Evolutionary conservation across 2,113 vertebrate genomes (phyloP), one percentile per base, ranked within the genome.

Genomic region (Acanthisitta chloris): DNA sequence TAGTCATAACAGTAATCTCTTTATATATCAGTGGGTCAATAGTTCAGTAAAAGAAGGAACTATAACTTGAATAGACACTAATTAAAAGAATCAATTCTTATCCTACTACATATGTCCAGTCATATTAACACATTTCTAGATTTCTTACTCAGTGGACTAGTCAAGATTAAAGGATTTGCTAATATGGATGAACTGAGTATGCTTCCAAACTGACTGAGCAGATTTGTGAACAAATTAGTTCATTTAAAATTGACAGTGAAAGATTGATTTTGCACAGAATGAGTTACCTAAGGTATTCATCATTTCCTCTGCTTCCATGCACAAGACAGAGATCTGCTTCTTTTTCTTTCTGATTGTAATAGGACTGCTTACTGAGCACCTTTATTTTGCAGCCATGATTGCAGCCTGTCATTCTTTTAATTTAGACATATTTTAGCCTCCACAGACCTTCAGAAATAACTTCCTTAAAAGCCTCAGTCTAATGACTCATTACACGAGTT

Each of bases 91-190:
- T 99, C 98, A 99, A 98, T 98, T 98, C 98, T 98, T 98, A 99
- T 98, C 98, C 98, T 97, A 97, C 98, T 99, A 99, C 98, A 99
- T 99, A 98, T 98, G 99, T 99, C 99, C 97, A 97, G 97, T 99
- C 99, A 98, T 98, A 99, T 99, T 99, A 99, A 98, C 98, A 98
- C 97, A 97, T 99, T 99, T 99, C 98, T 97, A 98, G 98, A 98
- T 98, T 99, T 98, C 98, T 98, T 98, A 98, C 98, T 99, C 98
- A 98, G 98, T 98, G 98, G 97, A 98, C 98, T 98, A 98, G 98
- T 99, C 98, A 98, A 99, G 99, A 99, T 99, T 99, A 99, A 99
- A 99, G 99, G 99, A 99, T 99, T 99, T 99, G 98, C 98, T 99
- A 99, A 99, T 98, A 98, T 98, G 99, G 99, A 98, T 98, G 98